phyloP scores from a whole-genome alignment of 1,140 invertebrate species.

The Uloborus diversus region DNA sequence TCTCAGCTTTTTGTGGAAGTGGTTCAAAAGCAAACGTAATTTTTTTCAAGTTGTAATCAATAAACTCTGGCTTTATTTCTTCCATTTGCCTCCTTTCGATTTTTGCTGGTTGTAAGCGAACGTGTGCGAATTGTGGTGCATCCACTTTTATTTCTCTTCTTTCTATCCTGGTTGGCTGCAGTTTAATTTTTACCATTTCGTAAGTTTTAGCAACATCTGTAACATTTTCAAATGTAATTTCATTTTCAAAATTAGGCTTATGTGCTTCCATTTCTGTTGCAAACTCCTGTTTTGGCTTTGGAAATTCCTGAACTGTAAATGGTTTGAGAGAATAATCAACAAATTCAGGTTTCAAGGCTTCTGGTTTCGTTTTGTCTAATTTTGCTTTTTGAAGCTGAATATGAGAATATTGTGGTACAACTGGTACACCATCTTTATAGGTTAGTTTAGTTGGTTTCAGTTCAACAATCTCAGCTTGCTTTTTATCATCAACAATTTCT shows the following conservation, averaged over 20 bases:
- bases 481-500: constrained; percentile 5
- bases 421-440: constrained; percentile 6
- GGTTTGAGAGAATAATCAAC: constrained; percentile 29
- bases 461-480: constrained; percentile 9
- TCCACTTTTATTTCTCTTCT: not conserved
- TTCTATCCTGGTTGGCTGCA: not conserved
- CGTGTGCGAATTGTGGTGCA: not conserved
- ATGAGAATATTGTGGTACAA: not conserved
- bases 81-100: not conserved
- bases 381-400: constrained; percentile 18
- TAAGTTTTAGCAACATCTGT: not conserved
- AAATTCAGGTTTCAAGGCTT: constrained; percentile 35
- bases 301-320: constrained; percentile 10
- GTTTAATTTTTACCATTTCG: not conserved
- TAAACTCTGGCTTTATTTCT: not conserved
- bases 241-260: no score
- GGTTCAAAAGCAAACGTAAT: no score
- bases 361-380: constrained; percentile 24
- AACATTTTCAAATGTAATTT: not conserved
- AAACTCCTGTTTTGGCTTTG: not conserved
- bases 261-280: no score
- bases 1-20: not conserved
- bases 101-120: not conserved
- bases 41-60: no score
- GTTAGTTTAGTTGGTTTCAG: constrained; percentile 2